A percentile compares a stretch with the other conserved stretches of the same genome.
Conservation (phyloP, 2,797 vertebrate species). For the Lutjanus campechanus region DNA sequence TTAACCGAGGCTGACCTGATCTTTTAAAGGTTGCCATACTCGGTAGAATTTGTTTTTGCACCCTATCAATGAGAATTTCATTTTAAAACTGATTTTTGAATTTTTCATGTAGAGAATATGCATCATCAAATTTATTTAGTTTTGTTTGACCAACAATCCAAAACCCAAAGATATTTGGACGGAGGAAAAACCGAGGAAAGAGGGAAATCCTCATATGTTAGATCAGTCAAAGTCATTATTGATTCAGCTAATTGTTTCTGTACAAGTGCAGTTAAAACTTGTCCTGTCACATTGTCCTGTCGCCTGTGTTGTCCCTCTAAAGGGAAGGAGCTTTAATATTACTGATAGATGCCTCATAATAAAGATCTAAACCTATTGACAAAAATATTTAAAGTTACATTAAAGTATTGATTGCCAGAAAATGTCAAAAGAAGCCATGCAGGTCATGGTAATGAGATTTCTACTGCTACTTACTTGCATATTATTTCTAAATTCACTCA, state of each 20-base stretch:
- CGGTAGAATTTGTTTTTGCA: too few relatives aligned
- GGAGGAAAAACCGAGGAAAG: not conserved
- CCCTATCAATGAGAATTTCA: too few relatives aligned
- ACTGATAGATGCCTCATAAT: not conserved
- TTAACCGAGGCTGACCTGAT: too few relatives aligned
- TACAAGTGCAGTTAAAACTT: not conserved
- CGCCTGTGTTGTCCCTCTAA: not conserved
- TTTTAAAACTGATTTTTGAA: too few relatives aligned
- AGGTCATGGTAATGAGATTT: not conserved
- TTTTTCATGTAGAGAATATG: too few relatives aligned
- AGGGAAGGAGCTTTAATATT: not conserved
- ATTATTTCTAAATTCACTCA: slow-evolving; percentile 29
- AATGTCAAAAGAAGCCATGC: slow-evolving; percentile 20
- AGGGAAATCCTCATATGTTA: not conserved
- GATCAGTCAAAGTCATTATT: not conserved
- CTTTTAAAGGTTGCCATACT: too few relatives aligned
- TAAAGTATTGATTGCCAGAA: not conserved
- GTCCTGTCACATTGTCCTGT: not conserved
- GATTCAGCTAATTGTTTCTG: not conserved
- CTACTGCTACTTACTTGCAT: not conserved
- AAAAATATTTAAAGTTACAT: slow-evolving; percentile 17
- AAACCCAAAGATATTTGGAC: too few relatives aligned
- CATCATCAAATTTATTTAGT: too few relatives aligned
- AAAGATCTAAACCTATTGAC: not conserved
- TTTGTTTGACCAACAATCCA: too few relatives aligned